Evolutionary conservation across 2,888 invertebrate species (phyloP).

Genomic region (Linyphia triangularis): DNA sequence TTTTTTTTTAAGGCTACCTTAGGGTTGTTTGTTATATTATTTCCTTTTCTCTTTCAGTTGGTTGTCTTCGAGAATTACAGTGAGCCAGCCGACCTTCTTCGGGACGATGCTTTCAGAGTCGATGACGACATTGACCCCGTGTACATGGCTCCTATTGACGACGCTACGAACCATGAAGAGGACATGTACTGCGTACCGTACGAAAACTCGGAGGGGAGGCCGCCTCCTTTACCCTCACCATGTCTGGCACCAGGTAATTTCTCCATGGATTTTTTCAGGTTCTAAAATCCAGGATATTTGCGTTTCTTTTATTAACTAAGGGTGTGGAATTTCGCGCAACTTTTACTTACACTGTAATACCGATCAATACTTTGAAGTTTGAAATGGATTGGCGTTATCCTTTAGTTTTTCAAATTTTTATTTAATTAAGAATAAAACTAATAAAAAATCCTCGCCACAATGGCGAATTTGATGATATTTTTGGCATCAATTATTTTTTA

Average conservation of each 20-base stretch:
- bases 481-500: too few species aligned
- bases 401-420: too few species aligned
- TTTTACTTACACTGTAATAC: too few species aligned
- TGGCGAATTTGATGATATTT: too few species aligned
- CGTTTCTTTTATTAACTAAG: too few species aligned
- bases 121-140: constrained; percentile 56
- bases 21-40: not conserved
- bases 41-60: constrained; percentile 25
- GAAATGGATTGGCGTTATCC: too few species aligned
- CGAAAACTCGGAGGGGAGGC: constrained; percentile 9
- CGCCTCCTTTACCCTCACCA: constrained; percentile 48
- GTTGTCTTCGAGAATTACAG: constrained; percentile 72
- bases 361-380: too few species aligned
- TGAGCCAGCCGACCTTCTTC: constrained; percentile 63
- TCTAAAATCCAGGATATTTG: too few species aligned
- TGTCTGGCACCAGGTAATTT: constrained; percentile 57
- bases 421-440: too few species aligned
- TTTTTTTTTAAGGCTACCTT: not conserved
- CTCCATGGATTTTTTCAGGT: too few species aligned
- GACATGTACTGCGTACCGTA: constrained; percentile 72
- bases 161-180: constrained; percentile 46
- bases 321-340: too few species aligned
- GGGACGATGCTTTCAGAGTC: not conserved
- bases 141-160: constrained; percentile 67
- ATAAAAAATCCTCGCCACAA: too few species aligned